Evolutionary conservation across 1,140 invertebrate species (phyloP), one percentile per base, ranked within the genome.

Genomic region (Panagrolaimus sp.): DNA sequence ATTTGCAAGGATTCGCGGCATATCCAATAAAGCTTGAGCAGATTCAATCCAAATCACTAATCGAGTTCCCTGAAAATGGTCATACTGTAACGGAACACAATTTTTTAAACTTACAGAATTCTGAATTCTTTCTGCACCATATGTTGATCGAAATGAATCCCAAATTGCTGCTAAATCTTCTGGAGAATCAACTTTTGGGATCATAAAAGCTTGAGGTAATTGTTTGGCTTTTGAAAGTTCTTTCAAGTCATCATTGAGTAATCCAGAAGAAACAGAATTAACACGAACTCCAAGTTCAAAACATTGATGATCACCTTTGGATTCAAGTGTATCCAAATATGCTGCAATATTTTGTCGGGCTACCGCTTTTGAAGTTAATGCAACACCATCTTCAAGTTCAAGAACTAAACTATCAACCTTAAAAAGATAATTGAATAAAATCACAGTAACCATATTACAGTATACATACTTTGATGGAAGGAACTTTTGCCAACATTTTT

Each of bases 301-400:
- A 47, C 83, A 83, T 17, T 84, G 84, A 79, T 85, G 48, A 15
- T 71, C 26, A 21, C 52, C 52, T 26, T 32, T 64, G 3, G 43
- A 32, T 9, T 8, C 21, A 10, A 69, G 28, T 10, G 15, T 63
- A 24, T 73, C 48, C 12, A 69, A 10, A 62, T 68, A 68, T 43
- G 55, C 43, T 10, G 26, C 44, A 15, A 72, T 63, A 46, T 67
- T 52, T 24, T 47, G 15, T 47, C 73, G 45, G 21, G 66, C 63
- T 21, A 63, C 64, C 69, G 88, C 87, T 84, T 90, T 90, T 77
- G 85, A 85, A 77, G 87, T 89, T 3, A 87, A 43, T 7, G 89
- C 89, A 5, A 90, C 89, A 38, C 89, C 89, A 86, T 90, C 89
- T 84, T 90, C 89, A 83, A 89, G 89, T 80, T 90, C 89, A 68